Evolutionary conservation across 2,888 invertebrate genomes (phyloP).

Genomic region (Agrotis puta): DNA sequence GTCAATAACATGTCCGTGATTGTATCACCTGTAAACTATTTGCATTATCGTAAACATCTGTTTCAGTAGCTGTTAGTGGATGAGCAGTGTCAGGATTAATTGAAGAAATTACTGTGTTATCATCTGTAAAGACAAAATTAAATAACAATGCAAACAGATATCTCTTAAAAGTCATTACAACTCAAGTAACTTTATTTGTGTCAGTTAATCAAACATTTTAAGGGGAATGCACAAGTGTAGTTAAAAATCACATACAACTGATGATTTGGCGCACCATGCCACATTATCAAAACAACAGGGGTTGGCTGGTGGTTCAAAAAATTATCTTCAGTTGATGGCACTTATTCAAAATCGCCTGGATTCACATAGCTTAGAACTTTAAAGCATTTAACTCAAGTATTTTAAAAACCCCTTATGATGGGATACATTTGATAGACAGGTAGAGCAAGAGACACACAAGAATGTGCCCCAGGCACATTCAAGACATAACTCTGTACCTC

Average conservation of each 20-base stretch:
- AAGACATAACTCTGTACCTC: background rate
- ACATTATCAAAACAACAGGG: no score
- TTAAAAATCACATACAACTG: background rate
- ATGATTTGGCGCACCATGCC: no score
- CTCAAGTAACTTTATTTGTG: no score
- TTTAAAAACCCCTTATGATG: background rate
- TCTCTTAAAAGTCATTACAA: background rate
- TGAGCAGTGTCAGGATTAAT: conserved; percentile 89
- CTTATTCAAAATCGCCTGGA: background rate
- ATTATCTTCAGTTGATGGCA: background rate
- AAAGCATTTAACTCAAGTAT: background rate
- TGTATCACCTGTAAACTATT: conserved; percentile 86
- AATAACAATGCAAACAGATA: conserved; percentile 20
- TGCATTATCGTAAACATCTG: conserved; percentile 90
- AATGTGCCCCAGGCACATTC: background rate
- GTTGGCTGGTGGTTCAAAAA: no score
- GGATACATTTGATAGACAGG: background rate
- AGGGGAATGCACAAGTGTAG: background rate
- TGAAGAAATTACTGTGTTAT: conserved; percentile 68
- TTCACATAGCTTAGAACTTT: background rate
- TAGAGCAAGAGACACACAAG: background rate
- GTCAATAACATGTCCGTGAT: conserved; percentile 5
- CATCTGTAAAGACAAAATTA: conserved; percentile 68
- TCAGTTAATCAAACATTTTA: background rate
- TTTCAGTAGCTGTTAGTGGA: conserved; percentile 94